Evolutionary conservation across 2,888 invertebrate species (phyloP), one percentile per base, ranked within the genome.

Genomic region (Drosophila anomelani): DNA sequence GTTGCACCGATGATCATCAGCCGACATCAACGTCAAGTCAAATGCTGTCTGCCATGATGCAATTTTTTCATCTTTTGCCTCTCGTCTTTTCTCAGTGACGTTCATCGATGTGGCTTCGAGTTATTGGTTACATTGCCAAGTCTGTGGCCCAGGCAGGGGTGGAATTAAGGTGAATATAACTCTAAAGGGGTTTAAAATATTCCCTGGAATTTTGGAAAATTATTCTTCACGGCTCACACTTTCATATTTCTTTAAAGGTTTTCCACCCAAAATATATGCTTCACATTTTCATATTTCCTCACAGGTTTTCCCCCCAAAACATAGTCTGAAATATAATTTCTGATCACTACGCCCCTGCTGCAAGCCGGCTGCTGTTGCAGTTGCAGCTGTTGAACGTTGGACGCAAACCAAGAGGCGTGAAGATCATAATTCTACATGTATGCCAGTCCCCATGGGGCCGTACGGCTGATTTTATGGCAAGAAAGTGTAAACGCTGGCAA

Each of bases 51-150:
- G 41, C 29, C 73, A 76, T 77, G 64, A 61, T 70, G 71, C 76
- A 74, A 75, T 43, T 75, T 56, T 17, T 56, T 15, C 34, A 47
- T 56, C 47, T 55, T 13, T 55, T 67, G 34, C 20, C 17, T 70
- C 46, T 55, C 39, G 51, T 47, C 41, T 32, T 46, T 44, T 46
- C 66, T 46, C 56, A 58, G 64, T 63, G 74, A 51, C 58, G 43
- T 47, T 61, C 75, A 78, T 75, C 70, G 66, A 61, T 78, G 82
- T 71, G 88, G 79, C 80, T 80, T 74, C 41, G 57, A 77, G 79
- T 74, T 81, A 87, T 87, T 87, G 85, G 80, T 85, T 85, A 89
- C 88, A 85, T 81, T 85, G 85, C 88, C 85, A 85, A 88, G 83
- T 60, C 60, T 75, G 64, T 36, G n/a, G 61, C 7, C 26, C n/a